These are phyloP conservation scores for Drosophila tropicalis DNA, from an alignment of 1,140 invertebrate species.

Conservation along the genomic window DNA sequence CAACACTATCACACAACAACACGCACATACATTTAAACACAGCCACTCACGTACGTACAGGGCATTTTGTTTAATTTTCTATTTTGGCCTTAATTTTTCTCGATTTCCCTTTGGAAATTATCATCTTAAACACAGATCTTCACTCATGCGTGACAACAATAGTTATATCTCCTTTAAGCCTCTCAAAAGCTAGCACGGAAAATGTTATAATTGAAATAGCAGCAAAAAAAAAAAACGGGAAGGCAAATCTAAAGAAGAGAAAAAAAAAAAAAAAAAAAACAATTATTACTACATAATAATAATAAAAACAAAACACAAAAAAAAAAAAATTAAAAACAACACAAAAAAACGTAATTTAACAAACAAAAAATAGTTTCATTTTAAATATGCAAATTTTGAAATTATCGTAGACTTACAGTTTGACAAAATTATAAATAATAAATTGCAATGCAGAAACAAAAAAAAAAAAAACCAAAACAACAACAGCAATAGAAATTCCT, in stretches of 20 bases:
- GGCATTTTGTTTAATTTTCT: slow-evolving; percentile 52
- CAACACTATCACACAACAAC: slow-evolving; percentile 20
- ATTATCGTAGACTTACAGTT: slow-evolving; percentile 15
- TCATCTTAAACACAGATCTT: slow-evolving; percentile 17
- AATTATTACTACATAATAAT: slow-evolving; percentile 44
- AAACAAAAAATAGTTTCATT: slow-evolving; percentile 53
- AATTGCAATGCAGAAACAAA: background rate
- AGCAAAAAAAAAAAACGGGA: slow-evolving; percentile 49
- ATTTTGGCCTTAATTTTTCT: slow-evolving; percentile 38
- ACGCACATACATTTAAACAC: slow-evolving; percentile 28
- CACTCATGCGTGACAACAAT: slow-evolving; percentile 24
- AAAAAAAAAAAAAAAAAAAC: slow-evolving; percentile 1
- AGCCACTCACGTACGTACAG: slow-evolving; percentile 38
- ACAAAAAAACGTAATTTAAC: slow-evolving; percentile 39
- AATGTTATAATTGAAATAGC: slow-evolving; percentile 72
- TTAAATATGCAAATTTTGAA: slow-evolving; percentile 44
- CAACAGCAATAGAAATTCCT: slow-evolving; percentile 16
- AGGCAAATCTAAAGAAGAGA: slow-evolving; percentile 1
- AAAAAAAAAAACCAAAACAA: slow-evolving; percentile 12
- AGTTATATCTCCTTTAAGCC: slow-evolving; percentile 52
- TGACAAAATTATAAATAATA: slow-evolving; percentile 22
- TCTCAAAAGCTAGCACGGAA: slow-evolving; percentile 69
- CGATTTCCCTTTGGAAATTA: slow-evolving; percentile 12
- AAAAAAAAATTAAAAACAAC: slow-evolving; percentile 33
- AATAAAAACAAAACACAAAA: slow-evolving; percentile 43